phyloP scores from a whole-genome alignment of 2,113 vertebrate genomes.

The Heptranchias perlo region DNA sequence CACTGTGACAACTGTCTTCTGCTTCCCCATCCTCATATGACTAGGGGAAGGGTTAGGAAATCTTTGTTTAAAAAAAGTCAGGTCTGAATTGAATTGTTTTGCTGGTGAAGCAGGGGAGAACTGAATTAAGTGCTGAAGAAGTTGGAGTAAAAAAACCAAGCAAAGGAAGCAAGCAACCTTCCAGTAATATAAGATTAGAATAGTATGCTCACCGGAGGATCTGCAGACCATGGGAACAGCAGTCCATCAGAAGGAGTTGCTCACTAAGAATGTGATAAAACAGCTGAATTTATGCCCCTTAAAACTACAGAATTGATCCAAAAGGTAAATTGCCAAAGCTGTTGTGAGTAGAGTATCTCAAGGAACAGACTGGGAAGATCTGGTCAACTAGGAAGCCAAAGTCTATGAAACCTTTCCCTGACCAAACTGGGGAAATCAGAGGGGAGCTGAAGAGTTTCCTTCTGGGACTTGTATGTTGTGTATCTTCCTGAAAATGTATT shows the following conservation, averaged over 20 bases:
- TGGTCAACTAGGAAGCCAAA: neutral
- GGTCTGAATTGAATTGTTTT: neutral
- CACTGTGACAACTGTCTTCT: slow-evolving; percentile 2
- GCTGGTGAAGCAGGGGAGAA: neutral
- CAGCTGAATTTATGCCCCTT: neutral
- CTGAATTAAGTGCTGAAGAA: neutral
- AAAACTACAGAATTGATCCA: neutral
- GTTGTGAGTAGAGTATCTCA: neutral
- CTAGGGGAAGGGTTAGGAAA: neutral
- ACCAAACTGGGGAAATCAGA: neutral
- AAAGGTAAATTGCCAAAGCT: neutral
- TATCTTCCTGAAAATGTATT: neutral
- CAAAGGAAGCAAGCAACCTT: neutral
- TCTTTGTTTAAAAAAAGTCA: neutral
- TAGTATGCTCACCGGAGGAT: neutral
- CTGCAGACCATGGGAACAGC: neutral
- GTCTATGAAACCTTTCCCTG: neutral
- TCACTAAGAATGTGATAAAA: neutral
- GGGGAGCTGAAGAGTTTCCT: neutral
- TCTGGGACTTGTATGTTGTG: neutral
- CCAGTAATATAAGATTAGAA: neutral
- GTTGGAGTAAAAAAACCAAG: neutral
- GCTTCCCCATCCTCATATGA: neutral
- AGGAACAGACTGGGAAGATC: neutral
- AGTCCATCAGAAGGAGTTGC: neutral